Evolutionary conservation across 2,113 vertebrate species (phyloP), one percentile per base, ranked within the genome.

Genomic region (Telmatochromis sp.): DNA sequence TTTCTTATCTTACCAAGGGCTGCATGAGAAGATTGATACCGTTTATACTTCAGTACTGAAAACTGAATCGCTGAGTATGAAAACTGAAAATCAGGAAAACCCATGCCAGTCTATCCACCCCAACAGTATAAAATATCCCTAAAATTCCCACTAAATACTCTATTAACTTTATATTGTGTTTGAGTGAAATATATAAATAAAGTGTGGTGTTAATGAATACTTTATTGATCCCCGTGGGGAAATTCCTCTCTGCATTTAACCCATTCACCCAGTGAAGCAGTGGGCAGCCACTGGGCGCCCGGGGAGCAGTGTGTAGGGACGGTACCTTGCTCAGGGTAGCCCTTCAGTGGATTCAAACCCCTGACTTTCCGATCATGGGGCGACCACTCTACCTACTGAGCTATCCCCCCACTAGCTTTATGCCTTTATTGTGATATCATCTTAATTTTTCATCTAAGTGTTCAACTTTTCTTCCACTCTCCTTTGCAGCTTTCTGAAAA

Each of bases 401-500:
- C 58, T 19, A 11, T 63, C 28, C 9, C 58, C 6, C 15, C 9
- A 33, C 58, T 19, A 63, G 58, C 58, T 63, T 63, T 35, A 68
- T 21, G 60, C 60, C 0, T 68, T 68, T 37, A 78, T 78, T 78
- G 73, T 50, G 73, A 50, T 51, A 3, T 50, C 26, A 31, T 31
- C 7, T n/a, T 31, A 50, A 78, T 78, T 78, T 54, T 40, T 21
- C 51, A 3, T 80, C 37, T 71, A 4, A 28, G 11, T 53, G 4
- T 54, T 86, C 13, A 57, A 82, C 23, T 12, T 91, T 63, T 87
- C 2, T 78, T 51, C 19, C 33, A 4, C 37, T 91, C 26, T 84
- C 6, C 26, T 87, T 63, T 86, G 15, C 97, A 99, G 98, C 95
- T 99, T 1, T 99, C 98, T 0, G 98, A 99, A 89, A 98, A 97